Evolutionary conservation across 2,113 vertebrate genomes (phyloP), one percentile per base, ranked within the genome.

Genomic region (Oncorhynchus gorbuscha): DNA sequence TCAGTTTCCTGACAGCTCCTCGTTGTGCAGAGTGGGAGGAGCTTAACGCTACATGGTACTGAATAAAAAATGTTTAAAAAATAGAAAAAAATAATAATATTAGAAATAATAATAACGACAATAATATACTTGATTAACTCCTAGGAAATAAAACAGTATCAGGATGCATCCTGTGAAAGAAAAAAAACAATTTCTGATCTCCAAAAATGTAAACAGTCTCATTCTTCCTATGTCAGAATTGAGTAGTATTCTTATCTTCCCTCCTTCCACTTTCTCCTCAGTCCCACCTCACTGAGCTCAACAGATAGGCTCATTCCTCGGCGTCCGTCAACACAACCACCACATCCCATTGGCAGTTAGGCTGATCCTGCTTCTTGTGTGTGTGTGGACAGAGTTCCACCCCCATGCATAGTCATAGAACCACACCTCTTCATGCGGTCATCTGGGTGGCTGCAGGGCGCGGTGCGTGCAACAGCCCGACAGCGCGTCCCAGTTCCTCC

Each of bases 401-500:
- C 58, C 55, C 55, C 48, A 64, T 51, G 76, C 22, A 51, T 76
- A 61, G 77, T 55, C 76, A 78, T 84, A 83, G 71, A 69, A 83
- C 77, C 72, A 26, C 1, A 61, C 48, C 1, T 69, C 51, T 65
- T 28, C 49, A 65, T 20, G 3, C 8, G 68, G 90, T 98, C 96
- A 97, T 92, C 95, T 95, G 0, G 95, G 94, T 14, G 94, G 85
- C 32, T 93, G 95, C 81, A 98, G 94, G 73, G 96, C 93, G 7
- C 93, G 94, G 76, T 96, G 95, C 66, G 94, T 28, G 28, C 28
- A 92, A 78, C 97, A 96, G 84, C 95, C 91, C 2, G 93, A 90
- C 78, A 99, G 93, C 72, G 94, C 93, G 0, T 98, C 97, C 96
- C 97, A 99, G 95, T 99, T 97, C 90, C 96, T 97, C 96, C 96